Conservation (phyloP, 2,888 invertebrate species). For the Pachycephus smyrnensis region DNA sequence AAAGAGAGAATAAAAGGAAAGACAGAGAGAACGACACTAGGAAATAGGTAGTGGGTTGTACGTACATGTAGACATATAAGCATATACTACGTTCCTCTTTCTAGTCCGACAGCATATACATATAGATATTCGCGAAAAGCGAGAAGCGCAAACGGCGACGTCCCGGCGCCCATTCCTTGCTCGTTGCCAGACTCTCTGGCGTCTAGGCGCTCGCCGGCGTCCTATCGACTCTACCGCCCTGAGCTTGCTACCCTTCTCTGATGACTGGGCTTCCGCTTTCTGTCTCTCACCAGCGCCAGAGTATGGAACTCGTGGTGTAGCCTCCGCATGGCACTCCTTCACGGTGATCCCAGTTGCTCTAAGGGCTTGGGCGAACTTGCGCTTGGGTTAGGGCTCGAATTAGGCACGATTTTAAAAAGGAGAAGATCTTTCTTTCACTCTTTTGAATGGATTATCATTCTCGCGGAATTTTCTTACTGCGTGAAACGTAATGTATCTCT, state of each 20-base stretch:
- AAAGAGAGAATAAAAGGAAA: conserved; percentile 7
- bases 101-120: not conserved
- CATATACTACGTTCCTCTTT: not conserved
- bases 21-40: not conserved
- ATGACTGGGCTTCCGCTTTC: not conserved
- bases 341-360: not conserved
- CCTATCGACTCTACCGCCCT: conserved; percentile 53
- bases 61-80: not conserved
- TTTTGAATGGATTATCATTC: not conserved
- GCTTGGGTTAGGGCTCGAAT: not conserved
- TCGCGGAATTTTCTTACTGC: not conserved
- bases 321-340: not conserved
- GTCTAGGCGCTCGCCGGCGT: conserved; percentile 50
- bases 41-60: not conserved
- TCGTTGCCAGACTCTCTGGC: conserved; percentile 64
- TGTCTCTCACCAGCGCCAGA: not conserved
- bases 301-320: not conserved
- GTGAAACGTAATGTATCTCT: not conserved
- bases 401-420: not conserved
- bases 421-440: not conserved
- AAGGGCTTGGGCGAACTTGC: not conserved
- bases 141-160: not conserved
- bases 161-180: conserved; percentile 33
- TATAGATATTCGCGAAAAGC: not conserved
- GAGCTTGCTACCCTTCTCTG: not conserved